A percentile compares a stretch with the other conserved stretches of the same genome.
Conservation (phyloP, 2,113 vertebrate species). For the Ageneiosus marmoratus region DNA sequence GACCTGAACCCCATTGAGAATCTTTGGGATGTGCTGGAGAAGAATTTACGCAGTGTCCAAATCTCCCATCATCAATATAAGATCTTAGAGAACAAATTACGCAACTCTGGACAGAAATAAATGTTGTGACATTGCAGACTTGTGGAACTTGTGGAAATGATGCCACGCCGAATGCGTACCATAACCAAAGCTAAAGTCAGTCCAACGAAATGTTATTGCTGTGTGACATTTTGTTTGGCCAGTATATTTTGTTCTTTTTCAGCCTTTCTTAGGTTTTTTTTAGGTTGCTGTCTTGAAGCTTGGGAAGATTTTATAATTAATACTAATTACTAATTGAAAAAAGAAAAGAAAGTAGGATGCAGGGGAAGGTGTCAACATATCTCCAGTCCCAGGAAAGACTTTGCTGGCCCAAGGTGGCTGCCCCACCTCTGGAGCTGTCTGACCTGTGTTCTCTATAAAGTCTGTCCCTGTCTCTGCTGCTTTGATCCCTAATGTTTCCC, state of each 20-base stretch:
- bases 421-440: slow-evolving; percentile 46
- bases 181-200: no score
- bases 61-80: no score
- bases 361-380: not conserved
- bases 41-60: no score
- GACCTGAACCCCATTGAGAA: no score
- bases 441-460: slow-evolving; percentile 54
- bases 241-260: not conserved
- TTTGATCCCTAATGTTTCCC: slow-evolving; percentile 53
- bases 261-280: not conserved
- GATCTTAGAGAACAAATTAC: no score
- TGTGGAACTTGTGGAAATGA: no score
- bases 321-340: not conserved
- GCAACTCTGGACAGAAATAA: no score
- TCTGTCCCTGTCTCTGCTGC: slow-evolving; percentile 33
- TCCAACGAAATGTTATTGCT: no score
- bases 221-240: no score
- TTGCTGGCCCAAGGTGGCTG: slow-evolving; percentile 5
- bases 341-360: not conserved
- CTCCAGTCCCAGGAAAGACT: slow-evolving; percentile 18
- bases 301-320: not conserved
- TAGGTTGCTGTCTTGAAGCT: not conserved
- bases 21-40: no score
- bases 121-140: no score
- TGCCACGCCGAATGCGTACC: no score